Evolutionary conservation across 2,888 invertebrate species (phyloP).

Genomic region (Tenthredo distinguenda): DNA sequence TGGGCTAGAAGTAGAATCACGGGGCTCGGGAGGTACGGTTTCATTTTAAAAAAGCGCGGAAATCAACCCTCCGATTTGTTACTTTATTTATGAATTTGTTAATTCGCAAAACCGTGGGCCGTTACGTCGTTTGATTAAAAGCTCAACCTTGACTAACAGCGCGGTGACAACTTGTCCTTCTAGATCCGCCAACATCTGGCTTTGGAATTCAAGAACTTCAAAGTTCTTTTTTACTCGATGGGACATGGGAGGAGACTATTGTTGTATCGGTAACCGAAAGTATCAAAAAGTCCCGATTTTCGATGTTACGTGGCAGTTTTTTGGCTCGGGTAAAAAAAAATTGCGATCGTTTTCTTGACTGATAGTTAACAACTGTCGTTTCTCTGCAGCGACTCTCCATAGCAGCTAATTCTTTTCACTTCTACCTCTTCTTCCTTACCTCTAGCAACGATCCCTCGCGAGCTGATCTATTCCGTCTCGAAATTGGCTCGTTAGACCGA

Average conservation of each 20-base stretch:
- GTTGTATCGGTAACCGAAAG: neutral
- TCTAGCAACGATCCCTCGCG: neutral
- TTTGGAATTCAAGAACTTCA: conserved; percentile 20
- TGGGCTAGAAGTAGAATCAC: neutral
- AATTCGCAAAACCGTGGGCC: neutral
- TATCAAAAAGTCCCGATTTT: neutral
- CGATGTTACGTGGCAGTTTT: neutral
- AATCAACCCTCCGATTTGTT: neutral
- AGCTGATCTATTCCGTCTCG: neutral
- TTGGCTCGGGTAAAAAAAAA: neutral
- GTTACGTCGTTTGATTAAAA: neutral
- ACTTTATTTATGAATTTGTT: neutral
- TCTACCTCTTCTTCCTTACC: neutral
- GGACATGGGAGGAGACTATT: neutral
- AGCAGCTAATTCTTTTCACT: neutral
- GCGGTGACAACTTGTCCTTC: conserved; percentile 24
- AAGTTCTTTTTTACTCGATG: neutral
- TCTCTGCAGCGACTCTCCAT: neutral
- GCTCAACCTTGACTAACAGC: conserved; percentile 9
- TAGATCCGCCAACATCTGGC: conserved; percentile 5
- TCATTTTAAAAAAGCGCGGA: neutral
- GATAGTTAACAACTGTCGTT: conserved; percentile 14
- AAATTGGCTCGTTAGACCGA: conserved; percentile 28
- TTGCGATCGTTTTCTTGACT: neutral
- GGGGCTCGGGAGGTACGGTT: neutral